Evolutionary conservation across 2,113 vertebrate species (phyloP), one percentile per base, ranked within the genome.

Genomic region (Benitochromis conjunctus): DNA sequence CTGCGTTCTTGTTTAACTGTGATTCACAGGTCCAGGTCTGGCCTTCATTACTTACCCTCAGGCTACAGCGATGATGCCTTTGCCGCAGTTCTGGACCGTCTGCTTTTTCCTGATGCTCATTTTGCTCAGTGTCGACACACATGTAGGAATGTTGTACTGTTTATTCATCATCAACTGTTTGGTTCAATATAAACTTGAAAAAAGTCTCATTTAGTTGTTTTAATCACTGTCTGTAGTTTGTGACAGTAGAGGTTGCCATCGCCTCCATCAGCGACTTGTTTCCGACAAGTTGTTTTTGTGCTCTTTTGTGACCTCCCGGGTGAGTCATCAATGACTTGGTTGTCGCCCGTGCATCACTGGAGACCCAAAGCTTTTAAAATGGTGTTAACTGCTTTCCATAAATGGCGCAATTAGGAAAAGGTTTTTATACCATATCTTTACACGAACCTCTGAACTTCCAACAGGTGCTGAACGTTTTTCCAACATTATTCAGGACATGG

Each of bases 41-140:
- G 94, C 90, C 29, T 96, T 96, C 58, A 92, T 95, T 13, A 86
- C 88, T 9, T 95, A 95, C 41, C 95, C 95, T 69, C 94, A 95
- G 82, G 95, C 95, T 3, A 85, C 93, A 51, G 93, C 94, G 12
- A 84, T 95, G 93, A 96, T 95, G 91, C 95, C 94, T 31, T 12
- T 94, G 1, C 92, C 95, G 19, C 95, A 96, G 74, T 82, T 96
- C n/a, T 96, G 95, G 95, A 88, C 87, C 2, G 62, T 76, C 64
- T 94, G 90, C 51, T 95, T 96, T 62, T 96, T 96, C 84, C 80
- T 95, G 46, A 95, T 96, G 95, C 87, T 95, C 18, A 55, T 95
- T 76, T 58, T 95, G 0, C 86, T 96, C 26, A 88, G 78, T 3
- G 86, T 95, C 13, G 95, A 96, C 82, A 92, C 94, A 76, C 91